Conservation (phyloP, 1,140 invertebrate genomes). For the Pachyrhynchus sulphureomaculatus region DNA sequence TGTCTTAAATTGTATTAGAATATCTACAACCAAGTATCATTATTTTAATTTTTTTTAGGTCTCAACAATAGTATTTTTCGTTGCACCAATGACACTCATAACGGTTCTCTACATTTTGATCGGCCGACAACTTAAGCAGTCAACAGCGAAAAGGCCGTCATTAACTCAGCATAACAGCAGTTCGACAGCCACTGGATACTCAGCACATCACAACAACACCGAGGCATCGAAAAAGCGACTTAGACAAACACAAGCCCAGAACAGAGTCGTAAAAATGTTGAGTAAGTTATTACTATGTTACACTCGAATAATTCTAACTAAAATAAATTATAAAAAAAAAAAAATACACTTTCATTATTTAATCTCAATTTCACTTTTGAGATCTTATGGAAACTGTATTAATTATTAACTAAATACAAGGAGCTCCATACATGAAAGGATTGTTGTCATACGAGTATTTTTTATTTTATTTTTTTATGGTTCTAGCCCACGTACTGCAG, state of each 20-base stretch:
- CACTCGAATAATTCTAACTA: background rate
- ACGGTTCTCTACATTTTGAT: slow-evolving; percentile 59
- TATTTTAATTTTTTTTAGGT: slow-evolving; percentile 46
- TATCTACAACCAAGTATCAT: too few relatives aligned
- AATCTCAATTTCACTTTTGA: too few relatives aligned
- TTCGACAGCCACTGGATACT: slow-evolving; percentile 12
- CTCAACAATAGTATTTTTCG: slow-evolving; percentile 60
- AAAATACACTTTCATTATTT: too few relatives aligned
- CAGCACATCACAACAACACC: slow-evolving; percentile 8
- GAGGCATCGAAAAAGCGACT: slow-evolving; percentile 25
- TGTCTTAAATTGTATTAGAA: too few relatives aligned
- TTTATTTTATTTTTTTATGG: too few relatives aligned
- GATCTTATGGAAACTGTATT: too few relatives aligned
- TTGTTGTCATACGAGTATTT: too few relatives aligned
- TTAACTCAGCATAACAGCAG: slow-evolving; percentile 24
- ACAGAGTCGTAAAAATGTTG: slow-evolving; percentile 49
- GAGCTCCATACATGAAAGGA: too few relatives aligned
- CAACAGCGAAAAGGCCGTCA: slow-evolving; percentile 34
- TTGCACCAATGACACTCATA: slow-evolving; percentile 61
- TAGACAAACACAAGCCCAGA: slow-evolving; percentile 40
- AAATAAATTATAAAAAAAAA: too few relatives aligned
- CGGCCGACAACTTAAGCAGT: slow-evolving; percentile 53
- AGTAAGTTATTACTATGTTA: slow-evolving; percentile 46
- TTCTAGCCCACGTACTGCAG: too few relatives aligned
- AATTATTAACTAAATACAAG: too few relatives aligned